These are phyloP conservation scores for Calephelis nemesis DNA, from an alignment of 1,140 invertebrate species.

Conservation along the genomic window DNA sequence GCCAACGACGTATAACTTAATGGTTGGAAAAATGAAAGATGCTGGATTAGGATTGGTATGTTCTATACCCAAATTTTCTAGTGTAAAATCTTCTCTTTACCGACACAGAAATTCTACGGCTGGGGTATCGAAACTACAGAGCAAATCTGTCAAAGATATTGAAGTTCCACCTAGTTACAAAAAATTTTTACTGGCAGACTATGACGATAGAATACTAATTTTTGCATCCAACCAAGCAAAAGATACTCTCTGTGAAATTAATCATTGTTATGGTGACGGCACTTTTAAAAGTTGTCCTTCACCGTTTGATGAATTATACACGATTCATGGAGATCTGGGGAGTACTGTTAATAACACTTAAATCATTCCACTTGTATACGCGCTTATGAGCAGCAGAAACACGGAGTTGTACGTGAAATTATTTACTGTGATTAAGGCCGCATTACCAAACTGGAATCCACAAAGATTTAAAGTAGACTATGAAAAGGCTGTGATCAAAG, in stretches of 20 bases:
- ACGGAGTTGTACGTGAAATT: too few relatives aligned
- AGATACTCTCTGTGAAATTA: not conserved
- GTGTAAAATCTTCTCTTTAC: not conserved
- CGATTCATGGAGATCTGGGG: too few relatives aligned
- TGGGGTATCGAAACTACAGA: not conserved
- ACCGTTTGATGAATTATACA: too few relatives aligned
- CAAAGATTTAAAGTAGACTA: too few relatives aligned
- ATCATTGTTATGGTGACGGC: not conserved
- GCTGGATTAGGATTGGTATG: not conserved
- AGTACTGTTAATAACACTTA: too few relatives aligned
- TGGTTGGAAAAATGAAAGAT: not conserved
- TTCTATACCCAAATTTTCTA: conserved; percentile 1
- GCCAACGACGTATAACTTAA: not conserved
- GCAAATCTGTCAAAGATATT: not conserved
- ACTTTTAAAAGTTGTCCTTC: too few relatives aligned
- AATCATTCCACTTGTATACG: too few relatives aligned
- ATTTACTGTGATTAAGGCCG: too few relatives aligned
- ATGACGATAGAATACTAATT: not conserved
- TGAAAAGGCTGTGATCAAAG: too few relatives aligned
- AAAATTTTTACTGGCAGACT: not conserved
- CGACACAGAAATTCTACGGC: not conserved
- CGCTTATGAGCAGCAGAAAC: too few relatives aligned
- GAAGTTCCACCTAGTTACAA: not conserved
- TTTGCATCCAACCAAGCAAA: not conserved
- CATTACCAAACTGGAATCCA: too few relatives aligned